Conservation (phyloP, 2,113 vertebrate species). For the Microcebus murinus region DNA sequence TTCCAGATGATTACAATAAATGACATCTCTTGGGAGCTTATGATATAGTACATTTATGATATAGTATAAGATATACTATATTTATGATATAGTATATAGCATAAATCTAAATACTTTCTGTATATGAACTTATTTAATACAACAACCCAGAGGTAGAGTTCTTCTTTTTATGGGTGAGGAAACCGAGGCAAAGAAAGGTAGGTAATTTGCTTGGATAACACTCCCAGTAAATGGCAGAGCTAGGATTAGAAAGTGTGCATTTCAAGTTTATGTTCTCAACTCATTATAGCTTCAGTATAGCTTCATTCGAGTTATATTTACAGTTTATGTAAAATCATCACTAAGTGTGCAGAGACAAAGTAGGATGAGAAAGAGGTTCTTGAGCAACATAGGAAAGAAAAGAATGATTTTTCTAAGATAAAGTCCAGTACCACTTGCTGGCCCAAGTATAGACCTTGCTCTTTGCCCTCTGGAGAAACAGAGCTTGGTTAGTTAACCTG, state of each 20-base stretch:
- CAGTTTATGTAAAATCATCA: neutral
- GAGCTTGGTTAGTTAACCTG: neutral
- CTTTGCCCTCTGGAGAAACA: neutral
- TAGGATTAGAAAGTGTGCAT: neutral
- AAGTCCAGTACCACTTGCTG: neutral
- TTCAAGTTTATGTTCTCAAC: neutral
- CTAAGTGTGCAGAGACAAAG: neutral
- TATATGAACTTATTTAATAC: neutral
- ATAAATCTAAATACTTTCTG: neutral
- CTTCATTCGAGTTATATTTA: neutral
- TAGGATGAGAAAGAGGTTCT: neutral
- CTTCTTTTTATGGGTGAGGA: neutral
- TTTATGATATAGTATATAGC: too few relatives aligned
- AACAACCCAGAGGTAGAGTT: neutral
- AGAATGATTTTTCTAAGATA: neutral
- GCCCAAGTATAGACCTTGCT: neutral
- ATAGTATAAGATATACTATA: too few relatives aligned
- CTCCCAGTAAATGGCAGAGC: neutral
- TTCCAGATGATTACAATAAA: conserved; percentile 1
- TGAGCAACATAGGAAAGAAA: neutral
- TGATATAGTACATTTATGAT: too few relatives aligned
- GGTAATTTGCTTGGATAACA: neutral
- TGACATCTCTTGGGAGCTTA: neutral
- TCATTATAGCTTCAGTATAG: neutral
- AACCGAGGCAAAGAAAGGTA: neutral